phyloP scores from a whole-genome alignment of 2,797 vertebrate species.

The Halcyon badia region DNA sequence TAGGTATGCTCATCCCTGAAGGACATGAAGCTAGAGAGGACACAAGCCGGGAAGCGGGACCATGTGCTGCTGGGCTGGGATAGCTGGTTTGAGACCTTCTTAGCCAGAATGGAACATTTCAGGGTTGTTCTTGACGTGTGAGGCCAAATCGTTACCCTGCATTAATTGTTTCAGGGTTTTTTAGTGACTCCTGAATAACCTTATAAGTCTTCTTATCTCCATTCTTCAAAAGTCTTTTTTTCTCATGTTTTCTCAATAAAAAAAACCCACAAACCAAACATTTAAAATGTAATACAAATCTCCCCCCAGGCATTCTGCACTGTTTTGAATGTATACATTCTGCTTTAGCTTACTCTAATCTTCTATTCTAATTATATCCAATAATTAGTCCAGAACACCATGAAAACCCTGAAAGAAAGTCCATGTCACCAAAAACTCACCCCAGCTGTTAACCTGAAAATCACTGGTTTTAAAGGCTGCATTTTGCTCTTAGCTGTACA shows the following conservation, averaged over 20 bases:
- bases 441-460: conserved; percentile 12
- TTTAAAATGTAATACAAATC: not conserved
- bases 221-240: not conserved
- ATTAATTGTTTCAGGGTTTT: not conserved
- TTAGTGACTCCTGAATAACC: not conserved
- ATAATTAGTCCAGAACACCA: conserved; percentile 56
- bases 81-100: not conserved
- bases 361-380: conserved; percentile 45
- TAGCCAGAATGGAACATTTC: not conserved
- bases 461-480: conserved; percentile 18
- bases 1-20: not conserved
- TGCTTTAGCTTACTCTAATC: conserved; percentile 15
- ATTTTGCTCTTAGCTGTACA: conserved; percentile 22
- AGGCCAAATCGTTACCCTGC: not conserved
- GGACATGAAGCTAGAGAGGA: not conserved
- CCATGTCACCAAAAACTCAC: not conserved
- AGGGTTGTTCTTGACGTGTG: not conserved
- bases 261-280: not conserved
- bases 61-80: not conserved
- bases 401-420: conserved; percentile 22
- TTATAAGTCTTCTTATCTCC: not conserved
- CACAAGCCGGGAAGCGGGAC: fast-evolving
- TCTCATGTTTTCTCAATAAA: not conserved
- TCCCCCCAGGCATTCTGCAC: not conserved
- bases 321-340: conserved; percentile 7